Evolutionary conservation across 2,113 vertebrate genomes (phyloP), one percentile per base, ranked within the genome.

Genomic region (Hucho hucho): DNA sequence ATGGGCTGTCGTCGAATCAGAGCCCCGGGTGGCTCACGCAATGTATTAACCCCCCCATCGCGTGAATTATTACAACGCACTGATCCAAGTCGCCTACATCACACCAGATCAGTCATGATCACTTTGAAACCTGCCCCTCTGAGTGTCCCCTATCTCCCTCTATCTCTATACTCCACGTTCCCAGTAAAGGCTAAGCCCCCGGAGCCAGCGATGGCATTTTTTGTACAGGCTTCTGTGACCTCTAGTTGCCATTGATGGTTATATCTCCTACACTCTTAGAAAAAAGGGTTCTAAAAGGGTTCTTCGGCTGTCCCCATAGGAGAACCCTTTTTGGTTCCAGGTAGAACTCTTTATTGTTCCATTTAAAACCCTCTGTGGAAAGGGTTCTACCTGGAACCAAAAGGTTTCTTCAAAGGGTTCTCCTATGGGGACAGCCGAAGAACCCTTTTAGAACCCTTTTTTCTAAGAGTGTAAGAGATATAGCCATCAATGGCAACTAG

Each of bases 191-290:
- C 24, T 68, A 74, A 75, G 46, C 43, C 66, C 78, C 49, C 16
- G 13, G 26, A 72, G 68, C 70, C 32, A 43, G 32, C 12, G 16
- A 16, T 70, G 68, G 59, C 58, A 70, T 76, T 78, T 14, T 47
- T 56, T 76, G 74, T 78, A 75, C 13, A 77, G 47, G 74, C 56
- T 59, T 49, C 61, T 61, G 32, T 65, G 58, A 83, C 85, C 80
- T 88, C 73, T 74, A 72, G 72, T 72, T 82, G 71, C 68, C 56
- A 71, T 71, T 72, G 77, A 37, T 79, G 67, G 58, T 65, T 18
- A 53, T 5, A 1, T 53, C 49, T 5, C 13, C 53, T 28, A 46
- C 77, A 43, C 2, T 43, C 37, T 11, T 11, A 43, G 37, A 43
- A 43, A 43, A 43, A 43, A 43, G 2, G 37, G 37, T 43, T 43